Evolutionary conservation across 2,113 vertebrate genomes (phyloP).

Genomic region (Pica pica): DNA sequence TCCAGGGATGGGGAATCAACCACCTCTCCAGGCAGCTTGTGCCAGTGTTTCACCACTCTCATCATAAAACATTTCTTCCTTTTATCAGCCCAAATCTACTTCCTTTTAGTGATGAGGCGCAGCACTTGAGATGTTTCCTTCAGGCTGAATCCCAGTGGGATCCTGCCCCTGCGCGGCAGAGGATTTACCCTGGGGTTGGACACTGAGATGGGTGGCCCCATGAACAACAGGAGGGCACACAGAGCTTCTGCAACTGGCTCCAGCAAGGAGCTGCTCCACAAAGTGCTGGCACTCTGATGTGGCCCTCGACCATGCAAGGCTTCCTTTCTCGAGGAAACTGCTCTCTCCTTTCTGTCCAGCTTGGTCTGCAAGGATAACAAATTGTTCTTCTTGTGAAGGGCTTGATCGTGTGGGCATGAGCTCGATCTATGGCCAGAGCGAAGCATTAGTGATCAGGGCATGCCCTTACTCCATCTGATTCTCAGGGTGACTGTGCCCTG

Average conservation of each 20-base stretch:
- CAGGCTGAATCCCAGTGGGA: background rate
- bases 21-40: background rate
- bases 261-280: background rate
- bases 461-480: background rate
- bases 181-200: background rate
- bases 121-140: background rate
- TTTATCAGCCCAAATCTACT: background rate
- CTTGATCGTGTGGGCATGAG: background rate
- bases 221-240: background rate
- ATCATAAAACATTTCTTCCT: background rate
- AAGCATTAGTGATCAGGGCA: background rate
- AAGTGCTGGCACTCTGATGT: accelerated
- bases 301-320: accelerated
- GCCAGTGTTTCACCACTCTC: background rate
- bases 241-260: background rate
- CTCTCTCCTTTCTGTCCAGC: background rate
- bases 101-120: background rate
- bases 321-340: background rate
- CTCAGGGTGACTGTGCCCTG: background rate
- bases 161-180: background rate
- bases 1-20: background rate
- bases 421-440: background rate
- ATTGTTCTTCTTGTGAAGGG: background rate
- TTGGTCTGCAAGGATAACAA: background rate
- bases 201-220: accelerated